Percentiles rank a stretch among this genome's conserved stretches.
These are phyloP conservation scores for Bombus waltoni DNA, from an alignment of 1,140 invertebrate species.

Conservation along the genomic window DNA sequence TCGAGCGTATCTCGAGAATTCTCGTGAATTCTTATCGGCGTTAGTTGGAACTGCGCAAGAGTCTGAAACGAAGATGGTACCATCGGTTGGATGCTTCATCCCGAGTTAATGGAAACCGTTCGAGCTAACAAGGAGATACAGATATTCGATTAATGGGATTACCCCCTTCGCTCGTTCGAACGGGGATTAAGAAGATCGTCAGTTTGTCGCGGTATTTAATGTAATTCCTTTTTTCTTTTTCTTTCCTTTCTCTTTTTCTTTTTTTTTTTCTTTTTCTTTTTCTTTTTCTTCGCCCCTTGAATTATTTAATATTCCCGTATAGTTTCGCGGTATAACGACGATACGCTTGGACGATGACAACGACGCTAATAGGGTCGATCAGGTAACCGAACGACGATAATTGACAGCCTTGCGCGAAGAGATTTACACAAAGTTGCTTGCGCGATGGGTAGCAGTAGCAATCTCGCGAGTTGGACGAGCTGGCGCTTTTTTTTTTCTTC, in stretches of 20 bases:
- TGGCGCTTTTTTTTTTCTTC: neutral
- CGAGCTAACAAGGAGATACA: no score
- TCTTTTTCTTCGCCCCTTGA: no score
- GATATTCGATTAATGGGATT: neutral
- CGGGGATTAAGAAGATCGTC: neutral
- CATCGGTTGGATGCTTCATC: neutral
- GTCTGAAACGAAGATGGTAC: neutral
- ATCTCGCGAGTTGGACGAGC: conserved; percentile 25
- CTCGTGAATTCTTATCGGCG: neutral
- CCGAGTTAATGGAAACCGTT: neutral
- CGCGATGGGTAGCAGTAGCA: conserved; percentile 7
- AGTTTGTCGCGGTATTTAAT: neutral
- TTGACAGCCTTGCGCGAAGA: conserved; percentile 44
- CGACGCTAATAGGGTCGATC: conserved; percentile 37
- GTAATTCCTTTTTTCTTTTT: no score
- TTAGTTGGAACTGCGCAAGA: neutral
- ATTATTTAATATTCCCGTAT: neutral
- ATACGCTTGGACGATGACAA: neutral
- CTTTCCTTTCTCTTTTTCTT: no score
- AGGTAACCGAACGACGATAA: conserved; percentile 46
- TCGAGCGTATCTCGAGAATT: neutral
- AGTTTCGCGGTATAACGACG: neutral
- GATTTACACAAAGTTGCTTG: conserved; percentile 51
- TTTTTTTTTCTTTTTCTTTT: accelerated
- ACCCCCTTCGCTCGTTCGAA: no score